Base-by-base conservation (phyloP, 1,140 invertebrate species). In the Nephotettix cincticeps region DNA sequence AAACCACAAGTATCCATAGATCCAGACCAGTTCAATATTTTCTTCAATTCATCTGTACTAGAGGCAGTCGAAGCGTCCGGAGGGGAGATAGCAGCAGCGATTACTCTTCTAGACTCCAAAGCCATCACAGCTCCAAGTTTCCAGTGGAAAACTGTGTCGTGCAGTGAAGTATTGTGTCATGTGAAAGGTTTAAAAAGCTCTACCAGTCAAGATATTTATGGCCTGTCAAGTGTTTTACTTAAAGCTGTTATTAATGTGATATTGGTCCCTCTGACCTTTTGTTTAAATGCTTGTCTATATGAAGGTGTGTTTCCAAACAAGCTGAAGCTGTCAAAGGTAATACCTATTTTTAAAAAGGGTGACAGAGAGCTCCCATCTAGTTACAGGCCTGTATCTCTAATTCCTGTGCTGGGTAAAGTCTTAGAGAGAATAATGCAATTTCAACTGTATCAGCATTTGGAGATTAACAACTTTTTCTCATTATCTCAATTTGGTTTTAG, bases 121-220 rank as follows among this genome's bases (percentile, higher is more conserved):
- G 4, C 6, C 47, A 54, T 54, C 47, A 14, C 9, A 14, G 47
- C 47, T 14, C 6, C 47, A 21, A 54, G 19, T 54, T 54, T 54
- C 21, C 47, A 54, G 19, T 54, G 47, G 19, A 54, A 11, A 21
- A 54, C 47, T n/a, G 47, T 54, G 47, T 54, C 47, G 4, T 11
- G 47, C 19, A 21, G 23, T 6, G 47, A 54, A 19, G 47, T 54
- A 21, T 4, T 21, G 47, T 14, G 9, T 54, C 47, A 54, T 54
- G 19, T 54, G 6, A 54, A 54, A 4, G 13, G 47, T 54, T 21
- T 54, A 54, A 54, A 54, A 54, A 21, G 47, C 6, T 54, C 19
- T n/a, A 54, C 13, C 11, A 54, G 47, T 21, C 47, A 54, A 54
- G 47, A 54, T 54, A 54, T 54, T 6, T 54, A 54, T 54, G 47